Conservation (phyloP, 2,113 vertebrate species). For the Polyodon spathula region DNA sequence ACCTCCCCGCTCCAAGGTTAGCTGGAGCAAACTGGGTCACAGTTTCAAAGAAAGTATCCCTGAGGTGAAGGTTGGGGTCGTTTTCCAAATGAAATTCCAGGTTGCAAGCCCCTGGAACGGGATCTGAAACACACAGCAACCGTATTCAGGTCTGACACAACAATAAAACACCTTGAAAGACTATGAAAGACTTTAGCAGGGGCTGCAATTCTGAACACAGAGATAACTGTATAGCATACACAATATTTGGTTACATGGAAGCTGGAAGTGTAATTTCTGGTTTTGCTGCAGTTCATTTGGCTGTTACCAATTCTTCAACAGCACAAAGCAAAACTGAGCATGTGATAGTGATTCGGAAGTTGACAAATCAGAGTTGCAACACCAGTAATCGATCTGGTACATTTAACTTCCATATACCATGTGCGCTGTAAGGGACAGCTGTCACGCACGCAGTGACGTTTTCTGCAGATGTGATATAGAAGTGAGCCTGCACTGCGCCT, state of each 20-base stretch:
- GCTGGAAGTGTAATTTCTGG: too few relatives aligned
- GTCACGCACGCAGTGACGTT: slow-evolving; percentile 2
- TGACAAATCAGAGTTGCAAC: not conserved
- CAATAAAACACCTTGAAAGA: too few relatives aligned
- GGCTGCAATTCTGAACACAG: too few relatives aligned
- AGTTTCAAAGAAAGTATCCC: slow-evolving; percentile 14
- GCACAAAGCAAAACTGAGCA: too few relatives aligned
- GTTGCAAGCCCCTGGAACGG: slow-evolving; percentile 21
- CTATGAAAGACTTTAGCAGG: too few relatives aligned
- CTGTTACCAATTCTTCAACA: too few relatives aligned
- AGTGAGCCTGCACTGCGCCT: not conserved
- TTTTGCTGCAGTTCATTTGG: too few relatives aligned
- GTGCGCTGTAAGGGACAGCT: slow-evolving; percentile 2
- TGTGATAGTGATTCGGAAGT: too few relatives aligned
- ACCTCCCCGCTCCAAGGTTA: slow-evolving; percentile 17
- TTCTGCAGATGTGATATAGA: slow-evolving; percentile 7
- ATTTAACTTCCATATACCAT: slow-evolving; percentile 11
- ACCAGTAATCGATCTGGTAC: not conserved
- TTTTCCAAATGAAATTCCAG: slow-evolving; percentile 19
- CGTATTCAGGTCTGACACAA: too few relatives aligned
- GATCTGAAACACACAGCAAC: slow-evolving; percentile 6
- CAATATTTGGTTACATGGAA: too few relatives aligned
- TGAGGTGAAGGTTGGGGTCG: slow-evolving; percentile 21
- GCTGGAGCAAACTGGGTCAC: slow-evolving; percentile 17
- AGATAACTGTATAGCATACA: too few relatives aligned